phyloP scores from a whole-genome alignment of 2,113 vertebrate species.

The Haemorhous mexicanus region DNA sequence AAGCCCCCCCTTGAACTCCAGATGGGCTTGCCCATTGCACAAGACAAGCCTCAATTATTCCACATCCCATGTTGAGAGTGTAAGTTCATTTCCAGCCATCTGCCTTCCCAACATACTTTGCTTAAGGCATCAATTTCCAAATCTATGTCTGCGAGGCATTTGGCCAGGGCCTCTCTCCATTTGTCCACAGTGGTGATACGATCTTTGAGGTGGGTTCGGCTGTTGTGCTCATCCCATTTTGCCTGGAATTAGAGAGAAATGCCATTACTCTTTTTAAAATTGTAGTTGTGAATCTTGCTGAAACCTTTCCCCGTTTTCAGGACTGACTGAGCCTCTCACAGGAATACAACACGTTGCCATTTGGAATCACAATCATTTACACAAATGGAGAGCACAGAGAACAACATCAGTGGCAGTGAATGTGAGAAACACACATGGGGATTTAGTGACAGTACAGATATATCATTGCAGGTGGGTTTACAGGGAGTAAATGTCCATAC shows the following conservation, averaged over 20 bases:
- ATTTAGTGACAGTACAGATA: accelerated
- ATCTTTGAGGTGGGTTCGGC: conserved; percentile 77
- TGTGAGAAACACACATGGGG: accelerated
- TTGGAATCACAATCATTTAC: no score
- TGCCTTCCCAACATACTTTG: conserved; percentile 43
- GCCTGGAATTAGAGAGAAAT: conserved; percentile 73
- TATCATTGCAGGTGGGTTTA: not conserved
- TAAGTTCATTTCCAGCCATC: conserved; percentile 31
- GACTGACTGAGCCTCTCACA: not conserved
- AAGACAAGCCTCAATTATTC: not conserved
- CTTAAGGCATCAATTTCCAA: conserved; percentile 85
- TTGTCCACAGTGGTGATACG: conserved; percentile 76
- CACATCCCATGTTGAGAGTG: not conserved
- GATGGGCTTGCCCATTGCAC: not conserved
- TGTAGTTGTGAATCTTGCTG: not conserved
- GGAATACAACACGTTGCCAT: accelerated
- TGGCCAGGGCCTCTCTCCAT: conserved; percentile 84
- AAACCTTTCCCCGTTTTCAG: not conserved
- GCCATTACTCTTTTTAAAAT: not conserved
- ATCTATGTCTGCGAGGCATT: conserved; percentile 80
- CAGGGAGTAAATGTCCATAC: not conserved
- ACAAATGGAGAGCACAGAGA: not conserved
- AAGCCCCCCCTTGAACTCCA: not conserved
- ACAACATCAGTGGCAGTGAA: not conserved
- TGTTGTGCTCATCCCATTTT: conserved; percentile 84